phyloP scores from a whole-genome alignment of 2,113 vertebrate species.

The Bolborhynchus lineola region DNA sequence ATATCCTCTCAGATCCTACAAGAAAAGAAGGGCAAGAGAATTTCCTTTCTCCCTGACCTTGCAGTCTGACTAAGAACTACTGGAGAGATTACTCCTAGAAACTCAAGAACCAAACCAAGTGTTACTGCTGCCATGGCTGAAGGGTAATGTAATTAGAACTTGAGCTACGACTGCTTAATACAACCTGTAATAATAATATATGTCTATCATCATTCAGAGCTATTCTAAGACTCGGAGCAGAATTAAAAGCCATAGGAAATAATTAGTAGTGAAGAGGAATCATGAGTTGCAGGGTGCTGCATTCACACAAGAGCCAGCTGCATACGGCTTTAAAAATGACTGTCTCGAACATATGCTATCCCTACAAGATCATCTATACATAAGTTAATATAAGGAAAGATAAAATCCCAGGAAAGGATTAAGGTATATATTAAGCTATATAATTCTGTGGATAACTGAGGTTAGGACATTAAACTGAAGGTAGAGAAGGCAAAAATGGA shows the following conservation, averaged over 20 bases:
- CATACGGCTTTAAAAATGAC: background rate
- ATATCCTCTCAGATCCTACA: background rate
- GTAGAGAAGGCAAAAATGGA: background rate
- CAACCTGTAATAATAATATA: constrained; percentile 38
- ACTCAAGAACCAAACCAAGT: background rate
- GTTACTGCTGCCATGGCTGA: constrained; percentile 39
- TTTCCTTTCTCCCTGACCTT: constrained; percentile 8
- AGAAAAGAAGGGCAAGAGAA: background rate
- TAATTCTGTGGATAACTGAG: constrained; percentile 3
- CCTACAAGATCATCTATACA: constrained; percentile 13
- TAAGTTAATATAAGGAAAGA: constrained; percentile 56
- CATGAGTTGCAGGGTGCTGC: background rate
- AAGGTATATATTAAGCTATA: constrained; percentile 38
- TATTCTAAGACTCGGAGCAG: background rate
- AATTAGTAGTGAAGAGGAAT: constrained; percentile 47
- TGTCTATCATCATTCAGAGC: constrained; percentile 23
- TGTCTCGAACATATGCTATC: constrained; percentile 30
- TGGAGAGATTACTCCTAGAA: background rate
- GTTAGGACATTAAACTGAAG: background rate
- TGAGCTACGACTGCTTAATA: constrained; percentile 26
- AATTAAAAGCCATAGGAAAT: constrained; percentile 58
- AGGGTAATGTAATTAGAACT: constrained; percentile 25
- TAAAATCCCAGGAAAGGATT: constrained; percentile 22
- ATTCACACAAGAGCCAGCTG: constrained; percentile 31
- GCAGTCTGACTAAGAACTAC: background rate